Conservation (phyloP, 2,888 invertebrate genomes). For the Tiliacea aurago region DNA sequence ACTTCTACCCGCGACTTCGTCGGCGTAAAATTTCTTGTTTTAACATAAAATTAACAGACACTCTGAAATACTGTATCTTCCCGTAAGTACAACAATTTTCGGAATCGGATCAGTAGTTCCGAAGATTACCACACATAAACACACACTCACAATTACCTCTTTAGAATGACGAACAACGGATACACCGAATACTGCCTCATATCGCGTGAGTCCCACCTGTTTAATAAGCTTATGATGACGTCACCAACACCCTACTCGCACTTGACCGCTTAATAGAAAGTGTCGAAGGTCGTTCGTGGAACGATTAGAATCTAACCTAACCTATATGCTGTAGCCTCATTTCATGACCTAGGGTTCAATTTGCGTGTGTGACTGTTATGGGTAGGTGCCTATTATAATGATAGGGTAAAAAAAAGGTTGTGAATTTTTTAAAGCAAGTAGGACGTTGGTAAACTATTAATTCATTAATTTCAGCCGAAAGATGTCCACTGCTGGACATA, state of each 20-base stretch:
- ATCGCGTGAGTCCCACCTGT: conserved; percentile 17
- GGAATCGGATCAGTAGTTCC: background rate
- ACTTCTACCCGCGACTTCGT: too few species aligned
- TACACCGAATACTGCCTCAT: conserved; percentile 15
- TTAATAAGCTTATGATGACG: conserved; percentile 38
- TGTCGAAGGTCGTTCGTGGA: conserved; percentile 58
- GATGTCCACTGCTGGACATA: too few species aligned
- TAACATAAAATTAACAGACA: too few species aligned
- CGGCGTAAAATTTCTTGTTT: too few species aligned
- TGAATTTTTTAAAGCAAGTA: background rate
- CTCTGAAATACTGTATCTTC: background rate
- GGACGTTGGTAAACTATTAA: too few species aligned
- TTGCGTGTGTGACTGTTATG: conserved; percentile 67
- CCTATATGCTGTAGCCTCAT: conserved; percentile 69
- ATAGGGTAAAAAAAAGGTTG: background rate
- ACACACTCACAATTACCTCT: too few species aligned
- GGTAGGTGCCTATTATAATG: background rate
- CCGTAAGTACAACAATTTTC: too few species aligned
- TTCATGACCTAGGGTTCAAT: conserved; percentile 70
- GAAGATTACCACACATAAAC: background rate
- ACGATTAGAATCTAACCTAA: conserved; percentile 70
- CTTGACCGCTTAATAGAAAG: conserved; percentile 53
- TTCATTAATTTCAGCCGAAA: too few species aligned
- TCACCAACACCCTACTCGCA: conserved; percentile 31
- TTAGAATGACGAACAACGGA: conserved; percentile 3